Conservation (phyloP, 2,888 invertebrate genomes). For the Cylindroiulus punctatus region DNA sequence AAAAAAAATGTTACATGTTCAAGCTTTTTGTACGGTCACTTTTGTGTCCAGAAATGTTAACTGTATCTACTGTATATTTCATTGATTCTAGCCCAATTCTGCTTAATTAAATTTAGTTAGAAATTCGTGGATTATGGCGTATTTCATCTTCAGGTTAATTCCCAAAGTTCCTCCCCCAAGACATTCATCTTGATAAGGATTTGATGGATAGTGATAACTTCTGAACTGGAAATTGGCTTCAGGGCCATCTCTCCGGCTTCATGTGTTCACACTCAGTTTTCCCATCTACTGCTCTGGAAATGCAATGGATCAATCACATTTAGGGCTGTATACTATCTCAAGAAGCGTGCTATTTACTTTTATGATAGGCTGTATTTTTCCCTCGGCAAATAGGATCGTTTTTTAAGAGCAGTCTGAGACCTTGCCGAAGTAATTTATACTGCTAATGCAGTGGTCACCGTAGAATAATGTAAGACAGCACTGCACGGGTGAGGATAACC, state of each 20-base stretch:
- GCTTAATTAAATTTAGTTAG: not conserved
- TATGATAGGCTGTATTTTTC: conserved; percentile 5
- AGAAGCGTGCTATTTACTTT: conserved; percentile 43
- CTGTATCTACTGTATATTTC: too few relatives aligned
- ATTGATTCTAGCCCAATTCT: not conserved
- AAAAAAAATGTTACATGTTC: too few relatives aligned
- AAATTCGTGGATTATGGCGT: not conserved
- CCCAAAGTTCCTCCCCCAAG: not conserved
- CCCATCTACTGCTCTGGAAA: not conserved
- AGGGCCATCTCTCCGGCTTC: conserved; percentile 3
- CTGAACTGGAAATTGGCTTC: conserved; percentile 35
- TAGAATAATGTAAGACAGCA: not conserved
- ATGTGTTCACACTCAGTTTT: conserved; percentile 24
- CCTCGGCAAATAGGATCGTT: not conserved
- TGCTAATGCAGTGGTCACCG: not conserved
- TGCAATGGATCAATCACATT: conserved; percentile 30
- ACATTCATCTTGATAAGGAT: conserved; percentile 40
- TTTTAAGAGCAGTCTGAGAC: not conserved
- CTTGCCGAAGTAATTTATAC: conserved; percentile 15
- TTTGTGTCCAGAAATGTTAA: too few relatives aligned
- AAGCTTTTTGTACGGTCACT: too few relatives aligned
- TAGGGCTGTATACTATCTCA: not conserved
- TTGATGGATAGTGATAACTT: conserved; percentile 39
- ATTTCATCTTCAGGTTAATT: not conserved
- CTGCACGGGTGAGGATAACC: not conserved